Conservation (phyloP, 1,140 invertebrate species). For the Drosophila miranda region DNA sequence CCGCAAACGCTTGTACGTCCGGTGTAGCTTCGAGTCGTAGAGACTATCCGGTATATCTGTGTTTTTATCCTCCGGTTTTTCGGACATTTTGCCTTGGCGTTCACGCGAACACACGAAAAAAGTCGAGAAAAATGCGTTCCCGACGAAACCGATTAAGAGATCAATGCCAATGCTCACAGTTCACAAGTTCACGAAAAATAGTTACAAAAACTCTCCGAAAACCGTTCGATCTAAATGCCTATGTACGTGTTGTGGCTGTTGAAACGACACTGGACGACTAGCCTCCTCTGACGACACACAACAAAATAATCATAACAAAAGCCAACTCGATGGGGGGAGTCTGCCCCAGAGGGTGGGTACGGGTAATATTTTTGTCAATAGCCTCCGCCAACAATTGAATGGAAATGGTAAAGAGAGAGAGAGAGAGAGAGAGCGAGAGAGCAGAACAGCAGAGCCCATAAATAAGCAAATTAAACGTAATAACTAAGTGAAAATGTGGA, state of each 20-base stretch:
- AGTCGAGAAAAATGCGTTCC: no score
- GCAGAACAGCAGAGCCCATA: conserved; percentile 39
- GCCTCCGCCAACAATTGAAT: conserved; percentile 67
- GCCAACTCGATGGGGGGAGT: neutral
- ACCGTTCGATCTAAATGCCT: no score
- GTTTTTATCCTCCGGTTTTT: no score
- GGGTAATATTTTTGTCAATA: conserved; percentile 69
- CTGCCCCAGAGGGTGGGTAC: conserved; percentile 30
- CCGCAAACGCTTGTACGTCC: no score
- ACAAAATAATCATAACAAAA: conserved; percentile 75
- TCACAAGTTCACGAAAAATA: no score
- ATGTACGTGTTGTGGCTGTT: conserved; percentile 74
- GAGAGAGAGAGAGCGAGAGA: conserved; percentile 7
- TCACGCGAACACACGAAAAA: no score
- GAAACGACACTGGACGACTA: conserved; percentile 38
- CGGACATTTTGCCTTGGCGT: no score
- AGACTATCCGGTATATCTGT: no score
- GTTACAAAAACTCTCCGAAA: no score
- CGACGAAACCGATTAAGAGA: no score
- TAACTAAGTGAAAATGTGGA: conserved; percentile 75
- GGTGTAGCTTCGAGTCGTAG: no score
- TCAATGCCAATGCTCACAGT: no score
- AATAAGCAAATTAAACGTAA: conserved; percentile 75
- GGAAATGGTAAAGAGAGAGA: conserved; percentile 3
- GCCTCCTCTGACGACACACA: conserved; percentile 34